Conservation (phyloP, 2,797 vertebrate species). For the Gambelia wislizenii region DNA sequence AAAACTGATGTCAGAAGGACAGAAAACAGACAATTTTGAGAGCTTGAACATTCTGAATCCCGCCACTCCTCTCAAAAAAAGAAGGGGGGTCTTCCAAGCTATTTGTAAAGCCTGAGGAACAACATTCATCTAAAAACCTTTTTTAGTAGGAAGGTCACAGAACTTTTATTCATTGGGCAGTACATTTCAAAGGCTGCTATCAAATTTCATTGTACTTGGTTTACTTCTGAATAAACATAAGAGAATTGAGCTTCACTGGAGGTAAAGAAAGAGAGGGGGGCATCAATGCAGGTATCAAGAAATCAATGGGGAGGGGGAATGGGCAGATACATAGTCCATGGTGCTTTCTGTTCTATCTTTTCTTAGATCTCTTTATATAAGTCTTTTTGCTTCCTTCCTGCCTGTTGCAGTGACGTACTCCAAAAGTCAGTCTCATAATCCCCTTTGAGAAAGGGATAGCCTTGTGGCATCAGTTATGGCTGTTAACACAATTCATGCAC, state of each 20-base stretch:
- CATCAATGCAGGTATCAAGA: too few species aligned
- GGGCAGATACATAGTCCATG: too few species aligned
- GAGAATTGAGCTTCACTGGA: neutral
- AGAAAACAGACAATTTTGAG: neutral
- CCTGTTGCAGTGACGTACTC: too few species aligned
- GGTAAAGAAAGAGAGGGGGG: too few species aligned
- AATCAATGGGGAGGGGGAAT: too few species aligned
- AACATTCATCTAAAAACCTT: neutral
- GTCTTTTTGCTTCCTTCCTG: too few species aligned
- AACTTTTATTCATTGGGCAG: neutral
- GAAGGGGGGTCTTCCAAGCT: neutral
- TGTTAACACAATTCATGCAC: too few species aligned
- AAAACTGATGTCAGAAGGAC: slow-evolving; percentile 22
- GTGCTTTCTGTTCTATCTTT: too few species aligned
- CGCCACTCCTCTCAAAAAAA: neutral
- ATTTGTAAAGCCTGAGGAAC: neutral
- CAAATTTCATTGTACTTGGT: neutral
- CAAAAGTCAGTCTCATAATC: too few species aligned
- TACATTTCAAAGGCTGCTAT: neutral
- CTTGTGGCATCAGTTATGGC: too few species aligned
- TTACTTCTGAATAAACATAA: neutral
- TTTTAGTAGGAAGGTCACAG: neutral
- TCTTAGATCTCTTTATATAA: too few species aligned
- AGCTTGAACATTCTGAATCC: neutral
- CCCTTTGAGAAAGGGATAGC: too few species aligned